A percentile compares a stretch with the other conserved stretches of the same genome.
These are phyloP conservation scores for Semaprochilodus insignis DNA, from an alignment of 2,797 vertebrate genomes.

Conservation along the genomic window DNA sequence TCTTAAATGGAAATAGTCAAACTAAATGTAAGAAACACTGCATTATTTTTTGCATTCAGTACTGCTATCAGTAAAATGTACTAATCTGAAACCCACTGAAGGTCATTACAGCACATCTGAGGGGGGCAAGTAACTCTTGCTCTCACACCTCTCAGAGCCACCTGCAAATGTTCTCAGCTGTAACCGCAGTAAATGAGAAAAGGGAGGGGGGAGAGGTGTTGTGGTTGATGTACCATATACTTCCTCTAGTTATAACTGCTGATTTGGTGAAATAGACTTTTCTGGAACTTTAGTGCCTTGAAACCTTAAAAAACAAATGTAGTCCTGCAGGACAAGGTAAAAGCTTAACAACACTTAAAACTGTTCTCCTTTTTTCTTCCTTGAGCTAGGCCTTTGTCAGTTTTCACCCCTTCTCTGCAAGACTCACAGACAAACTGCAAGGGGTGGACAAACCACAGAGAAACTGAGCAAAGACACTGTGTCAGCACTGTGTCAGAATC, in stretches of 20 bases:
- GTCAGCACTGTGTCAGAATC: too few relatives aligned
- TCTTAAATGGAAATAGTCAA: too few relatives aligned
- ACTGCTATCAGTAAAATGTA: not conserved
- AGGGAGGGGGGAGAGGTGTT: not conserved
- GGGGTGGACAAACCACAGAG: not conserved
- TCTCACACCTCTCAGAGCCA: not conserved
- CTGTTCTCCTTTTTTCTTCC: not conserved
- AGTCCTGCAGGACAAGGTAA: not conserved
- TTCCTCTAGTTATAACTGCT: not conserved
- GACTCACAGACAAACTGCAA: not conserved
- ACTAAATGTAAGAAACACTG: too few relatives aligned
- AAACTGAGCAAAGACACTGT: too few relatives aligned
- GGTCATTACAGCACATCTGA: not conserved
- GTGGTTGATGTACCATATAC: not conserved
- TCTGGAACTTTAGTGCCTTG: not conserved
- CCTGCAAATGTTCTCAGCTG: conserved; percentile 2
- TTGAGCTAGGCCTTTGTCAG: not conserved
- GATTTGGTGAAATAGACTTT: not conserved
- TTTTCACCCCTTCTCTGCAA: not conserved
- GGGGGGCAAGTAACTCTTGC: not conserved
- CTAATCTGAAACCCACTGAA: not conserved
- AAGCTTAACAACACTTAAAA: not conserved
- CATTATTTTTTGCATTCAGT: too few relatives aligned
- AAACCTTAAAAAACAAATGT: not conserved
- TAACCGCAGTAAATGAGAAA: not conserved